Percentiles rank a stretch among this genome's conserved stretches.
phyloP scores from a whole-genome alignment of 2,113 vertebrate genomes.

The Ictalurus punctatus region DNA sequence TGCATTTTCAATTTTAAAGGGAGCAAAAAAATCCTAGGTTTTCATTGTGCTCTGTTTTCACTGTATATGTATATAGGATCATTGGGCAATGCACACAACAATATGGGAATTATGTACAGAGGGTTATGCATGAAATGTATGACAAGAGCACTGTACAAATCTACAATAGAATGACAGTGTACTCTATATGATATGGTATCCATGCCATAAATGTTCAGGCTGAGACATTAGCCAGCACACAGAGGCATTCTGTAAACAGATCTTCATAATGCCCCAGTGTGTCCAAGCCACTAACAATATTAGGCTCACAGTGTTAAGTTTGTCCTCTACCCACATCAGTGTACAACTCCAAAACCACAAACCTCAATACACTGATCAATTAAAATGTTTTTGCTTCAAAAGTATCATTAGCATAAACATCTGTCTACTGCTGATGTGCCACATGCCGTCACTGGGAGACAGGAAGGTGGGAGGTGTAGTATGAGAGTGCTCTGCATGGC shows the following conservation, averaged over 20 bases:
- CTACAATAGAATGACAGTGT: neutral
- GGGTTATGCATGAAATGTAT: neutral
- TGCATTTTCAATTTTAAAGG: neutral
- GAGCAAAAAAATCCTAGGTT: neutral
- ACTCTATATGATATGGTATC: neutral
- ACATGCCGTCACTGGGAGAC: neutral
- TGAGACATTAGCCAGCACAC: neutral
- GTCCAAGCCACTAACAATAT: conserved; percentile 20
- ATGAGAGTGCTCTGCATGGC: neutral
- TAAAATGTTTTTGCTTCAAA: conserved; percentile 14
- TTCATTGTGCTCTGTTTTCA: neutral
- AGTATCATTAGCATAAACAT: conserved; percentile 26
- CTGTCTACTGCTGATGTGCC: conserved; percentile 10
- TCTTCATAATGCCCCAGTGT: neutral
- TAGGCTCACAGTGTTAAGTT: conserved; percentile 32
- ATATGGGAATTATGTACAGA: neutral
- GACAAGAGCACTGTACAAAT: neutral
- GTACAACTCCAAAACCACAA: conserved; percentile 27
- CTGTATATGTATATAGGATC: neutral
- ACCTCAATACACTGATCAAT: conserved; percentile 30
- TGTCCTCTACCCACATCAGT: conserved; percentile 30
- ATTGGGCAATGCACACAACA: neutral
- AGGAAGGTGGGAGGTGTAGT: neutral
- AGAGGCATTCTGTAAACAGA: neutral
- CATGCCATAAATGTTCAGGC: neutral